Evolutionary conservation across 2,113 vertebrate genomes (phyloP), one percentile per base, ranked within the genome.

Genomic region (Callipepla squamata): DNA sequence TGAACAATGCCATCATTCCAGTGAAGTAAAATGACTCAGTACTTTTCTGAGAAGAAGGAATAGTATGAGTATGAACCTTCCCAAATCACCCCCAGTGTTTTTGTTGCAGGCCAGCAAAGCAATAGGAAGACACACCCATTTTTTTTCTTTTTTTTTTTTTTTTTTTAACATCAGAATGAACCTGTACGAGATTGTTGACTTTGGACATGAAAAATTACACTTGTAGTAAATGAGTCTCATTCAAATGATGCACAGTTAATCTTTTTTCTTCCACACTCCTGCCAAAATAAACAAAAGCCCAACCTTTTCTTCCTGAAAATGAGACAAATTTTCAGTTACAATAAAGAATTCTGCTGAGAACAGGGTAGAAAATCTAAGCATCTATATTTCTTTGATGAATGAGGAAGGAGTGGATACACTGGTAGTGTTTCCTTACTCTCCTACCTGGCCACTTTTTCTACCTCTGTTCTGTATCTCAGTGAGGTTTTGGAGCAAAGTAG

Each of bases 361-460:
- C 8, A 38, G 25, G 28, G 57, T 3, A 57, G 16, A 80, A 84
- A 87, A 87, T 66, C 36, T 68, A 16, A 2, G 2, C 25, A 23
- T 50, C 22, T 68, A 2, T 42, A n/a, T 85, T 85, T 42, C 53
- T 69, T 87, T 74, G 16, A 66, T 25, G 47, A 77, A 66, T 19
- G 28, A 59, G n/a, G 57, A 66, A 58, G 8, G 26, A 34, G 85
- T 20, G 28, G 63, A 50, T 32, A 50, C 7, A 61, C 6, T 42
- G 20, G 4, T 4, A 32, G 5, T 65, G 53, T 45, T 58, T 70
- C 2, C 20, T 61, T 51, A 55, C 0, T 0, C 10, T 76, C 42
- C 21, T 40, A 57, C 9, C 2, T 62, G 26, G 2, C 10, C 10
- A 38, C 1, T 17, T 92, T 87, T 72, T 87, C 57, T 25, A 36